A percentile compares a stretch with the other conserved stretches of the same genome.
Conservation (phyloP, 2,888 invertebrate genomes). For the Apoderus coryli region DNA sequence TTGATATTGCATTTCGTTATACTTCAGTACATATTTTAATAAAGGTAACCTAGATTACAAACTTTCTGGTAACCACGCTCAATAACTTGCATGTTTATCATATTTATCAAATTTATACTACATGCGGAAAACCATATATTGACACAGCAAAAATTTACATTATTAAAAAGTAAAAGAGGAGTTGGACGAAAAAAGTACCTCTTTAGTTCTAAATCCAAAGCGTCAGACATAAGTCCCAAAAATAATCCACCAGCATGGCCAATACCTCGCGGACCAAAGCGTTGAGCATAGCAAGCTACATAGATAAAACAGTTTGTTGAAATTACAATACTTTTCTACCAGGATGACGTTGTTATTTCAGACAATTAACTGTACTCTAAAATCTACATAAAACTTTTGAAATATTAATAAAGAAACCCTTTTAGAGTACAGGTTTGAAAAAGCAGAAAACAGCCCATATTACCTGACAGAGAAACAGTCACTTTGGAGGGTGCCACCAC, state of each 20-base stretch:
- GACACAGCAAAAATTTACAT: no score
- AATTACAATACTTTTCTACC: no score
- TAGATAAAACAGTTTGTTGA: slow-evolving; percentile 13
- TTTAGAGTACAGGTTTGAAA: no score
- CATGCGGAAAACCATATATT: no score
- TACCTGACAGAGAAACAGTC: slow-evolving; percentile 74
- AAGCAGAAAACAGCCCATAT: slow-evolving; percentile 9
- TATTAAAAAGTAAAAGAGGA: slow-evolving; percentile 14
- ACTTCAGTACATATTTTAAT: no score
- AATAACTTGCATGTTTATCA: no score
- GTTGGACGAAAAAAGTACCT: slow-evolving; percentile 37
- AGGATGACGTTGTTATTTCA: slow-evolving; percentile 10
- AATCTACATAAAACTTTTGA: slow-evolving; percentile 5
- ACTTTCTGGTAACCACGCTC: no score
- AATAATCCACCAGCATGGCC: slow-evolving; percentile 82
- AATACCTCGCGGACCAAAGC: slow-evolving; percentile 87
- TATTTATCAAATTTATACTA: no score
- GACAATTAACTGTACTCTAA: neutral
- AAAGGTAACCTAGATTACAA: neutral
- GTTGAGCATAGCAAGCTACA: slow-evolving; percentile 89
- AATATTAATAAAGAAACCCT: slow-evolving; percentile 4
- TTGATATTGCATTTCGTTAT: no score
- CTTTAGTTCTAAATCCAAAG: slow-evolving; percentile 62
- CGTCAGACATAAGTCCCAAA: slow-evolving; percentile 73
- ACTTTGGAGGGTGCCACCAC: slow-evolving; percentile 85